Percentiles rank a stretch among this genome's conserved stretches.
Conservation (phyloP, 1,140 invertebrate species). For the Sycophaga agraensis region DNA sequence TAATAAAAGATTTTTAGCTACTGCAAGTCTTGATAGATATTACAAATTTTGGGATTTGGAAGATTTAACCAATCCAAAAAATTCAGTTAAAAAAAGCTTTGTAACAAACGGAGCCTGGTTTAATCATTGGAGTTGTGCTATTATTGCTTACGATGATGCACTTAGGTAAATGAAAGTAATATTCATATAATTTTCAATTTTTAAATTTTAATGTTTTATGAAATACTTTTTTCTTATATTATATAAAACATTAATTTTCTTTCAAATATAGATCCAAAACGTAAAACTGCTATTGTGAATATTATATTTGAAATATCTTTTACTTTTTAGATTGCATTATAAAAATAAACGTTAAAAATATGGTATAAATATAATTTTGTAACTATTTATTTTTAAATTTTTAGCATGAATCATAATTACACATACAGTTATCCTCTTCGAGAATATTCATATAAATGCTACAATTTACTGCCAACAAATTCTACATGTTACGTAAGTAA, state of each 20-base stretch:
- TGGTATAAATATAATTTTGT: not conserved
- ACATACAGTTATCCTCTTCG: conserved; percentile 48
- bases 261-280: no score
- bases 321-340: no score
- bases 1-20: conserved; percentile 48
- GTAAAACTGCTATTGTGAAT: not conserved
- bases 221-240: no score
- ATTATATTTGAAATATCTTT: no score
- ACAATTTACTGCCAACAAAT: conserved; percentile 48
- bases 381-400: conserved; percentile 18
- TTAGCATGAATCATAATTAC: conserved; percentile 44
- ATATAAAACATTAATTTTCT: no score
- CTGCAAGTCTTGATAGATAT: conserved; percentile 53
- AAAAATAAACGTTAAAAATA: not conserved
- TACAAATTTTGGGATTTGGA: conserved; percentile 60
- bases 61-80: conserved; percentile 44
- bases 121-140: conserved; percentile 50
- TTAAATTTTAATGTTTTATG: no score
- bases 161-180: conserved; percentile 46
- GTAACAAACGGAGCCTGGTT: conserved; percentile 50
- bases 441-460: conserved; percentile 47
- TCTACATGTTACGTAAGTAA: conserved; percentile 46
- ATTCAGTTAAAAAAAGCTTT: conserved; percentile 42
- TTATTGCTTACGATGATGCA: conserved; percentile 51
- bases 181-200: no score